Evolutionary conservation across 2,113 vertebrate species (phyloP).

Genomic region (Varanus komodoensis): DNA sequence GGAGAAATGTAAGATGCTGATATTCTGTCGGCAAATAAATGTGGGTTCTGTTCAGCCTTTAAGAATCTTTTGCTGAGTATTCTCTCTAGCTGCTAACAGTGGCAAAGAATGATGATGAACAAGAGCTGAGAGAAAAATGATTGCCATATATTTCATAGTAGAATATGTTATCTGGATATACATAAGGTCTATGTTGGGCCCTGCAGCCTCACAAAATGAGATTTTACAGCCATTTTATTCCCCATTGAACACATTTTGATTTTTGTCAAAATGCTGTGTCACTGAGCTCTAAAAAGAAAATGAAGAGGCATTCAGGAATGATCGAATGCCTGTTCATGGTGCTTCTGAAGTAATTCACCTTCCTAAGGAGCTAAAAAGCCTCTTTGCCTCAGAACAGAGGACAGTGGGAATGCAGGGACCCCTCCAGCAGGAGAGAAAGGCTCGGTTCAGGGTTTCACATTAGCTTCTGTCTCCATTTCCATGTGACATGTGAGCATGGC

Average conservation of each 20-base stretch:
- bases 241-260: not conserved
- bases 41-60: not conserved
- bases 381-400: not conserved
- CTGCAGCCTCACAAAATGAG: not conserved
- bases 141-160: no score
- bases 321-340: not conserved
- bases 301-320: not conserved
- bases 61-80: not conserved
- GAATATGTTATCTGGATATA: not conserved
- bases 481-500: not conserved
- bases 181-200: not conserved
- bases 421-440: not conserved
- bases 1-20: not conserved
- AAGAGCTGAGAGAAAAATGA: not conserved
- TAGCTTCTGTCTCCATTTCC: not conserved
- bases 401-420: not conserved
- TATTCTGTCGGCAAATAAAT: not conserved
- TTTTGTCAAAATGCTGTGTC: not conserved
- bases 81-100: not conserved
- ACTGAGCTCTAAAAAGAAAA: not conserved
- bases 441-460: not conserved
- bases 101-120: not conserved
- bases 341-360: not conserved
- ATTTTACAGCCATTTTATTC: not conserved
- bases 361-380: no score